Evolutionary conservation across 2,888 invertebrate species (phyloP).

Genomic region (Eupeodes luniger): DNA sequence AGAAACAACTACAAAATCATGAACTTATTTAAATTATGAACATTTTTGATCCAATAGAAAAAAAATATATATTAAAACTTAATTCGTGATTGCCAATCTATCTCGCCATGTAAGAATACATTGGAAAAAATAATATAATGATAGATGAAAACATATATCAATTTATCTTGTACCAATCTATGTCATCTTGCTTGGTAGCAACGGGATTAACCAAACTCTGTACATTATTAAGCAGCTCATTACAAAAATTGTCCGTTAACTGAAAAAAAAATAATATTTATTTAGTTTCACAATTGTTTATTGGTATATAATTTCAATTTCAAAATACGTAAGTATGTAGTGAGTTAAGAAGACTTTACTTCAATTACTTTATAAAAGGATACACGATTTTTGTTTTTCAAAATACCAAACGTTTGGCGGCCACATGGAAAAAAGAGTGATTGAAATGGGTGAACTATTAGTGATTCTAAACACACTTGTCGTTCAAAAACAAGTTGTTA

Average conservation of each 20-base stretch:
- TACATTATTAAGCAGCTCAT: constrained; percentile 94
- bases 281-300: too few relatives aligned
- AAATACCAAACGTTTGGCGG: neutral
- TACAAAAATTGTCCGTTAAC: constrained; percentile 93
- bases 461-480: too few relatives aligned
- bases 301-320: too few relatives aligned
- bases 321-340: too few relatives aligned
- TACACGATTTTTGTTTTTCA: too few relatives aligned
- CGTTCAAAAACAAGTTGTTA: too few relatives aligned
- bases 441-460: too few relatives aligned
- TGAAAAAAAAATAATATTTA: constrained; percentile 83
- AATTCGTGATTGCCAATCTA: constrained; percentile 64
- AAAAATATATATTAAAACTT: constrained; percentile 38
- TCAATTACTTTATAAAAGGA: too few relatives aligned
- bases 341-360: too few relatives aligned
- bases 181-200: constrained; percentile 89
- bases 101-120: constrained; percentile 63
- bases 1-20: neutral
- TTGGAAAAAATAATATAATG: constrained; percentile 64
- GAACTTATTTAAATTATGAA: neutral
- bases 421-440: too few relatives aligned
- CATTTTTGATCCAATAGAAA: constrained; percentile 10
- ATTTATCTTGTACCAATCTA: constrained; percentile 84
- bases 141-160: constrained; percentile 76
- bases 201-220: constrained; percentile 95